phyloP scores from a whole-genome alignment of 2,888 invertebrate genomes.

The Heliconius sara region DNA sequence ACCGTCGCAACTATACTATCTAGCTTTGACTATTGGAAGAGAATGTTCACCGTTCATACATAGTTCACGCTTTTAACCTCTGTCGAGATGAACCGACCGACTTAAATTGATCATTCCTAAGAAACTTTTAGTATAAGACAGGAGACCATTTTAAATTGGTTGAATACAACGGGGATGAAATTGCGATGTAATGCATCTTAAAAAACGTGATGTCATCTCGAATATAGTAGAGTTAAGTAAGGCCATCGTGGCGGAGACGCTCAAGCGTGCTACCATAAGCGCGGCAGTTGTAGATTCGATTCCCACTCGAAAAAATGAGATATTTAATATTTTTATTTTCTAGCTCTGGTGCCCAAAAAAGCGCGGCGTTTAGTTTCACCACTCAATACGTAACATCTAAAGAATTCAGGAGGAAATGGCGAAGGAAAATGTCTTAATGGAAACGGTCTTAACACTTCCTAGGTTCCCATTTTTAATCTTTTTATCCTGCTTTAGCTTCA shows the following conservation, averaged over 20 bases:
- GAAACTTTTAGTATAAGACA: slow-evolving; percentile 45
- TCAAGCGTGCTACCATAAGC: no score
- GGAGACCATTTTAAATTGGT: slow-evolving; percentile 43
- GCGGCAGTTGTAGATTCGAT: no score
- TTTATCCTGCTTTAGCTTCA: no score
- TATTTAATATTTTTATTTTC: no score
- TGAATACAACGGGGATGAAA: slow-evolving; percentile 32
- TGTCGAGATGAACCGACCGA: slow-evolving; percentile 58
- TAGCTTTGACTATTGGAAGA: slow-evolving; percentile 49
- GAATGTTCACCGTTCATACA: slow-evolving; percentile 68
- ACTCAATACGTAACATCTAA: neutral
- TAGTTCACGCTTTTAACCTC: slow-evolving; percentile 69
- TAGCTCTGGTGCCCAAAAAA: no score
- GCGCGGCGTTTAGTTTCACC: no score
- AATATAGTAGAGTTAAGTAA: neutral
- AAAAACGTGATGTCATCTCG: slow-evolving; percentile 24
- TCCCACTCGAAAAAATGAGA: no score
- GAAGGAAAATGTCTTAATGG: neutral
- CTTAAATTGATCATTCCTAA: slow-evolving; percentile 52
- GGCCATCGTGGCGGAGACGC: no score
- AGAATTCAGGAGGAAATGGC: neutral
- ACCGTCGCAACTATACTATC: slow-evolving; percentile 39
- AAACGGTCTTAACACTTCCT: neutral
- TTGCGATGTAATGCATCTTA: slow-evolving; percentile 27
- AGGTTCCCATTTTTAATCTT: neutral